These are phyloP conservation scores for Ciona savignyi DNA, from an alignment of 23 tunicate species.

Conservation along the genomic window DNA sequence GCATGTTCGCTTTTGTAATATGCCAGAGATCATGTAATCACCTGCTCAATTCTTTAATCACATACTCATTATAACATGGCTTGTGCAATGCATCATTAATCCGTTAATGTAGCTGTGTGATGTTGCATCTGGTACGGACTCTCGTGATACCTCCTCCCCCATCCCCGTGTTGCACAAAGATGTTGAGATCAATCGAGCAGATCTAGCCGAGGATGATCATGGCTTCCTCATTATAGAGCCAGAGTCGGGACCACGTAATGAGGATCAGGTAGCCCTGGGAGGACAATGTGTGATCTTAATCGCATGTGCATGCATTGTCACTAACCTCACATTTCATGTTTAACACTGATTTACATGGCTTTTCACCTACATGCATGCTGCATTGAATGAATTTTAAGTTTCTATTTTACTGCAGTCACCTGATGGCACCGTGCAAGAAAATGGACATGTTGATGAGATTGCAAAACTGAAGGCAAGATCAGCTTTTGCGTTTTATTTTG, in stretches of 20 bases:
- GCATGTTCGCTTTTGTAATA: too few species aligned
- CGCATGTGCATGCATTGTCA: not conserved
- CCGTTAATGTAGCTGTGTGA: slow-evolving; percentile 23
- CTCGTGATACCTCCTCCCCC: slow-evolving; percentile 40
- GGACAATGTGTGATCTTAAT: not conserved
- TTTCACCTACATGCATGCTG: not conserved
- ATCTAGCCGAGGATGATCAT: slow-evolving; percentile 35
- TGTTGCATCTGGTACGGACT: slow-evolving; percentile 31
- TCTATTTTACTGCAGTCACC: slow-evolving; percentile 19
- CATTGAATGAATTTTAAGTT: not conserved
- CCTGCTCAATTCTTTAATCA: not conserved
- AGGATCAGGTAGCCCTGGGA: slow-evolving; percentile 1
- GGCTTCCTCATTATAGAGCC: slow-evolving; percentile 71
- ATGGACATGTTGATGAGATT: slow-evolving; percentile 39
- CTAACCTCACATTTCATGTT: not conserved
- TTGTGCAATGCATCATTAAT: not conserved
- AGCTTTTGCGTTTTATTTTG: too few species aligned
- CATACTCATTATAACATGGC: not conserved
- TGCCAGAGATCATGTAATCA: too few species aligned
- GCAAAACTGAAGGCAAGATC: slow-evolving; percentile 85
- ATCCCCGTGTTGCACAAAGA: slow-evolving; percentile 32
- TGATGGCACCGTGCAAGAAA: slow-evolving; percentile 4
- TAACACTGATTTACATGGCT: slow-evolving; percentile 23
- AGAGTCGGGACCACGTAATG: not conserved
- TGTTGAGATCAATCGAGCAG: slow-evolving; percentile 5